A percentile compares a stretch with the other conserved stretches of the same genome.
phyloP scores from a whole-genome alignment of 2,888 invertebrate genomes.

The Pammene aurita region DNA sequence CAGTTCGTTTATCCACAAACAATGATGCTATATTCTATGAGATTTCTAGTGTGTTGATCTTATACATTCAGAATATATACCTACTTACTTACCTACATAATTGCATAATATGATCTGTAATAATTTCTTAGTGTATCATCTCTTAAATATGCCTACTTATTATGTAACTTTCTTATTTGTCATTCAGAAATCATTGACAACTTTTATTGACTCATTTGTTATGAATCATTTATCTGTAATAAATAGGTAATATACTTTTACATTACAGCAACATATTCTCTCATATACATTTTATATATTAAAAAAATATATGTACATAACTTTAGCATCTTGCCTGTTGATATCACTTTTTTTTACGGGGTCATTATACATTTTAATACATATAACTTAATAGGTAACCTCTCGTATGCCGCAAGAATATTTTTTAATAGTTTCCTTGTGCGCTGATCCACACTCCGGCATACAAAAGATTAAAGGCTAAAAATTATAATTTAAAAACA shows the following conservation, averaged over 20 bases:
- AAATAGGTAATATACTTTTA: not conserved
- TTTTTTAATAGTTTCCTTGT: no score
- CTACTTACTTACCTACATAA: not conserved
- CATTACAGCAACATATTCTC: no score
- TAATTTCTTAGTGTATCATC: conserved; percentile 2
- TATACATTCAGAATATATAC: not conserved
- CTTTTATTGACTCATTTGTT: conserved; percentile 13
- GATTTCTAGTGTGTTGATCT: not conserved
- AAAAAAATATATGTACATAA: no score
- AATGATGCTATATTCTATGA: conserved; percentile 1
- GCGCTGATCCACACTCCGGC: no score
- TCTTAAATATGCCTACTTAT: conserved; percentile 16
- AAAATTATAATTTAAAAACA: no score
- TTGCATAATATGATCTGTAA: conserved; percentile 2
- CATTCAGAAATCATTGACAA: conserved; percentile 35
- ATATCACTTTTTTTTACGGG: no score
- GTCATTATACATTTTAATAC: no score
- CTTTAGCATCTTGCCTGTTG: no score
- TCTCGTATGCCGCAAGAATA: no score
- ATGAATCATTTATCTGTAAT: not conserved
- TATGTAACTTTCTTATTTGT: conserved; percentile 39
- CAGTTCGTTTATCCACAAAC: not conserved
- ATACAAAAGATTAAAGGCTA: no score
- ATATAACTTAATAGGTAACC: no score
- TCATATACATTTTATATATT: no score